Conservation (phyloP, 2,888 invertebrate genomes). For the Serripes groenlandicus region DNA sequence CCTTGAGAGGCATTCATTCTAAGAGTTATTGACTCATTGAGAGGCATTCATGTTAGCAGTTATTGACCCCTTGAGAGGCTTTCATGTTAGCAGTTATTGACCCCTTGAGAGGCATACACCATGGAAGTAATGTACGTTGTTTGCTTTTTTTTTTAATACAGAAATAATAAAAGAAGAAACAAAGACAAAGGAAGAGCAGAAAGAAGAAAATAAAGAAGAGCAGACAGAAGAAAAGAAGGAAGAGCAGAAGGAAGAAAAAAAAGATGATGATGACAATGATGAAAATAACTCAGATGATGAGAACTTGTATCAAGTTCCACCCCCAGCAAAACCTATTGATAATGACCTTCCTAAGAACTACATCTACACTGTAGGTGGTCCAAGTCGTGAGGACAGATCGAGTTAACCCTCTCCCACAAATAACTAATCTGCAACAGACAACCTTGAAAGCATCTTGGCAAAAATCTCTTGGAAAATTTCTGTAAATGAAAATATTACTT, state of each 20-base stretch:
- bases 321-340: slow-evolving; percentile 75
- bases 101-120: too few relatives aligned
- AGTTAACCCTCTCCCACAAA: neutral
- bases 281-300: slow-evolving; percentile 36
- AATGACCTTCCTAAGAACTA: slow-evolving; percentile 67
- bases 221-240: slow-evolving; percentile 6
- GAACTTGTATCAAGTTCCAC: slow-evolving; percentile 73
- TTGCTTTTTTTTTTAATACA: neutral
- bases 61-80: too few relatives aligned
- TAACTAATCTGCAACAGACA: too few relatives aligned
- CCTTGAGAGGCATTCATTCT: too few relatives aligned
- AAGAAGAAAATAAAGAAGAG: slow-evolving; percentile 9
- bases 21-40: too few relatives aligned
- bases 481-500: too few relatives aligned
- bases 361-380: slow-evolving; percentile 67
- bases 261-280: neutral
- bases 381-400: neutral
- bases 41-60: too few relatives aligned
- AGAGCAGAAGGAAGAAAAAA: neutral
- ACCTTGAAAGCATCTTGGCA: too few relatives aligned
- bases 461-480: too few relatives aligned
- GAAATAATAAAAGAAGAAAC: neutral
- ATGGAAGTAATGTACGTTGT: neutral
- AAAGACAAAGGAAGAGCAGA: neutral
- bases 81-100: too few relatives aligned